These are phyloP conservation scores for Drosophila tsacasi DNA, from an alignment of 1,140 invertebrate genomes.

Conservation along the genomic window DNA sequence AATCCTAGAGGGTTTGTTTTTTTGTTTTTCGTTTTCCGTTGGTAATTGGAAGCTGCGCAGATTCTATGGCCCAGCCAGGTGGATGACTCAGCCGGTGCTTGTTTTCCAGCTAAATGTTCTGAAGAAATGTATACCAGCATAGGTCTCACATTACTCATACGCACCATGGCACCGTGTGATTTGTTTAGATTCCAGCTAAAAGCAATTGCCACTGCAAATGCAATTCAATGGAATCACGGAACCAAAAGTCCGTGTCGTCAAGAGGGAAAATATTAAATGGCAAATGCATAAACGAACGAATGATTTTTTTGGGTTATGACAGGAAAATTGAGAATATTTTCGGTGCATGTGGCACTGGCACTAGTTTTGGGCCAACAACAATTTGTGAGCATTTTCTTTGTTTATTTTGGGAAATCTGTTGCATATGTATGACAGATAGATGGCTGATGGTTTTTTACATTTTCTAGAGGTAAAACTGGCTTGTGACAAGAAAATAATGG, in stretches of 20 bases:
- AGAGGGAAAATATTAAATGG: background rate
- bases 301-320: conserved; percentile 1
- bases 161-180: conserved; percentile 45
- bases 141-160: conserved; percentile 73
- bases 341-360: background rate
- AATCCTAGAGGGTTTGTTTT: conserved; percentile 37
- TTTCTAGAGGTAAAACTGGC: background rate
- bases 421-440: conserved; percentile 1
- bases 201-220: conserved; percentile 38
- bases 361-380: conserved; percentile 9
- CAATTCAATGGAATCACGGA: conserved; percentile 13
- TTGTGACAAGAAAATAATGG: background rate
- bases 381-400: conserved; percentile 4
- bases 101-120: conserved; percentile 31
- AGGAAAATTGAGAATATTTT: background rate
- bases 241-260: background rate
- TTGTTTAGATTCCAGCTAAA: conserved; percentile 40
- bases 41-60: conserved; percentile 80
- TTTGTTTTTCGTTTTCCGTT: conserved; percentile 9
- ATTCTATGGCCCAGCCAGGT: conserved; percentile 51
- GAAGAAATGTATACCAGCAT: conserved; percentile 58
- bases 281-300: conserved; percentile 5
- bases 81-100: conserved; percentile 34
- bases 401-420: conserved; percentile 8
- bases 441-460: background rate